Evolutionary conservation across 2,797 vertebrate genomes (phyloP), one percentile per base, ranked within the genome.

Genomic region (Acropternis orthonyx): DNA sequence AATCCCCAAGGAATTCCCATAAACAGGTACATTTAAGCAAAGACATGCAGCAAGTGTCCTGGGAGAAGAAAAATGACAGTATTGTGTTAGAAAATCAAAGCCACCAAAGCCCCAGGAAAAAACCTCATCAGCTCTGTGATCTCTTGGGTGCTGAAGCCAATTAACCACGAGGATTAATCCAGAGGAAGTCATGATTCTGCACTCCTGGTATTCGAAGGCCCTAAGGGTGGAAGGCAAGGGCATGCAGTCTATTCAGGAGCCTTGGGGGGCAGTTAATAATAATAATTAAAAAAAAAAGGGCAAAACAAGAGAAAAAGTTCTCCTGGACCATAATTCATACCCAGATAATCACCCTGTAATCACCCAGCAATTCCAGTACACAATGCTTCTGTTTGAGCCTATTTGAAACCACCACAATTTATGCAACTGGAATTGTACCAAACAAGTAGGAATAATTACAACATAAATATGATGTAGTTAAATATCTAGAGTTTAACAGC

Each of bases 401-500:
- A 11, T 88, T 32, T 55, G 62, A 84, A 92, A 93, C 66, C 81
- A 43, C 51, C 88, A 66, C 62, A 43, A 94, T 95, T 96, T 94
- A 92, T 62, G 49, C 23, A 85, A 96, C 81, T 91, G 95, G 87
- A 93, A 95, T 39, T 17, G 80, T 74, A 95, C 73, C 77, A 56
- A 78, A 85, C 88, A 94, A 93, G 82, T 26, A 71, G 88, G 43
- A 91, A 89, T 94, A 95, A 93, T 95, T 91, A 43, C 87, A 81
- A 85, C 79, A 86, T 90, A 93, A 96, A 93, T 93, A 92, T 81
- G 89, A 86, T 90, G 85, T 32, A 78, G 92, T 90, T 95, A 96
- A 95, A 92, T 97, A 96, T 86, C 88, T 79, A 26, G 82, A 81
- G 79, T 92, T 95, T 95, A 92, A 94, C 66, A 95, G 92, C 88